phyloP scores from a whole-genome alignment of 2,888 invertebrate genomes.

The Blastobasis adustella region DNA sequence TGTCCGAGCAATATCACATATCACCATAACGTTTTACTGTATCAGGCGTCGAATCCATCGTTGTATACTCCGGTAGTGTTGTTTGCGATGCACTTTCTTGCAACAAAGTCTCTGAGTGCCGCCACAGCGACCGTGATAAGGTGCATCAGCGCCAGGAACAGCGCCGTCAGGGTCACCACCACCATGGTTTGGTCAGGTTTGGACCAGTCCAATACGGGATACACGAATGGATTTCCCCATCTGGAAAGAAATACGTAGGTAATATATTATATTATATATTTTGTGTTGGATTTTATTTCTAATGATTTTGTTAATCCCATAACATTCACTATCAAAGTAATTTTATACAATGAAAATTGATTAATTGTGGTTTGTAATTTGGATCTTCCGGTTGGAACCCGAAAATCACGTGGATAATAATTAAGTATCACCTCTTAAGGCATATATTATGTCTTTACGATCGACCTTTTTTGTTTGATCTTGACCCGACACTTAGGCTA shows the following conservation, averaged over 20 bases:
- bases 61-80: slow-evolving; percentile 46
- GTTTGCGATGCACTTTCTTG: slow-evolving; percentile 30
- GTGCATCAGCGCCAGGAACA: slow-evolving; percentile 81
- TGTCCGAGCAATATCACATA: too few relatives aligned
- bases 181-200: slow-evolving; percentile 79
- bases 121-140: slow-evolving; percentile 76
- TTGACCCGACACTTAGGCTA: too few relatives aligned
- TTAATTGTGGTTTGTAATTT: too few relatives aligned
- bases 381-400: too few relatives aligned
- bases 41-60: slow-evolving; percentile 47
- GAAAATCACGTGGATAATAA: too few relatives aligned
- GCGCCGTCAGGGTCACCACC: slow-evolving; percentile 78
- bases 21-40: background rate
- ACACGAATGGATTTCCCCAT: slow-evolving; percentile 81
- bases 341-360: too few relatives aligned
- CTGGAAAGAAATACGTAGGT: slow-evolving; percentile 49
- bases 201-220: slow-evolving; percentile 87
- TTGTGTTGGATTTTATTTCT: background rate
- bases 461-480: too few relatives aligned
- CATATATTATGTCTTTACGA: too few relatives aligned
- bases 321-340: background rate
- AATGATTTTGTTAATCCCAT: background rate
- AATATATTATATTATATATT: background rate
- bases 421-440: too few relatives aligned
- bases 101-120: slow-evolving; percentile 56